A percentile compares a stretch with the other conserved stretches of the same genome.
phyloP scores from a whole-genome alignment of 2,113 vertebrate genomes.

The Colius striatus region DNA sequence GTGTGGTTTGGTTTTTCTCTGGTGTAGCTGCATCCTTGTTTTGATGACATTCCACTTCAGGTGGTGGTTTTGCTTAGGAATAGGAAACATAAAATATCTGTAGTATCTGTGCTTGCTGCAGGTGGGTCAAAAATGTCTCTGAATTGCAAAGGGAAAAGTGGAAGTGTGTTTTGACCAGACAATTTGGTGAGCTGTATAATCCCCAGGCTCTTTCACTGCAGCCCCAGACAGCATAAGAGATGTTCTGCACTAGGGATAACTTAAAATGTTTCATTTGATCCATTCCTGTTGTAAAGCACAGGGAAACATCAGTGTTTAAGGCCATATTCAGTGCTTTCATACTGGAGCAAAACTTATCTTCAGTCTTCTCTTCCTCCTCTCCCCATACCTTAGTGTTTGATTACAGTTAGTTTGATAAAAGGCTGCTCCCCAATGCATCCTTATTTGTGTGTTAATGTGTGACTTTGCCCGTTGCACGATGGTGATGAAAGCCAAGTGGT shows the following conservation, averaged over 20 bases:
- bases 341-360: neutral
- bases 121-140: neutral
- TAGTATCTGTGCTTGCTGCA: accelerated
- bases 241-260: neutral
- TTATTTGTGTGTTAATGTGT: accelerated
- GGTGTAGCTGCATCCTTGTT: neutral
- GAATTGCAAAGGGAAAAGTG: neutral
- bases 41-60: neutral
- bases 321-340: neutral
- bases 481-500: neutral
- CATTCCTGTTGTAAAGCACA: neutral
- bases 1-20: neutral
- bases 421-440: neutral
- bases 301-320: neutral
- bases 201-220: neutral
- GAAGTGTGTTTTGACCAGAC: neutral
- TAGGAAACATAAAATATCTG: neutral
- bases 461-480: accelerated
- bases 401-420: neutral
- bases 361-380: neutral
- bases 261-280: neutral
- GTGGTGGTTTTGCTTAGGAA: neutral
- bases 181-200: neutral
- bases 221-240: neutral
- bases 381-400: neutral